Percentiles rank a stretch among this genome's conserved stretches.
Evolutionary conservation across 2,113 vertebrate genomes (phyloP).

Genomic region (Xenopus tropicalis): DNA sequence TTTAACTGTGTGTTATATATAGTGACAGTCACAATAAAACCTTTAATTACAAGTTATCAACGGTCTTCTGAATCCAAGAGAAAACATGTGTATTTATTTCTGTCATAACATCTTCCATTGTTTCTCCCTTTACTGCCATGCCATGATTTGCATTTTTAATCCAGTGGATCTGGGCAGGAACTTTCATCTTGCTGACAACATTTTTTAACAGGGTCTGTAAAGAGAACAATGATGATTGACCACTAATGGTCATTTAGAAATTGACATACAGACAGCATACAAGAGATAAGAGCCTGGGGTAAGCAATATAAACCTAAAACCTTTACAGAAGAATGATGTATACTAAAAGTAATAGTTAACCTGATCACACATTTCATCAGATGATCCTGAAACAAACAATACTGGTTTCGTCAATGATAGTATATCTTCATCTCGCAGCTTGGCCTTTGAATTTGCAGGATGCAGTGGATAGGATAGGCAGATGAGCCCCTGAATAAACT

Average conservation of each 20-base stretch:
- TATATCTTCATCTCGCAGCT: conserved; percentile 80
- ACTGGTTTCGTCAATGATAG: conserved; percentile 68
- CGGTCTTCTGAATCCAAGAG: conserved; percentile 74
- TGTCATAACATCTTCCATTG: conserved; percentile 71
- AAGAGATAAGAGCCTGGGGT: not conserved
- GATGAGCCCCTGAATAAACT: conserved; percentile 73
- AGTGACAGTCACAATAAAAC: not conserved
- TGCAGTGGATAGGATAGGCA: conserved; percentile 89
- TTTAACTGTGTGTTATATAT: too few species aligned
- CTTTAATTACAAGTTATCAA: conserved; percentile 42
- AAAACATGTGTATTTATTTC: conserved; percentile 80
- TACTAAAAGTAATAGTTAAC: conserved; percentile 56
- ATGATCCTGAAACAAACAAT: conserved; percentile 85
- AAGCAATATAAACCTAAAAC: conserved; percentile 9
- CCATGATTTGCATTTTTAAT: conserved; percentile 82
- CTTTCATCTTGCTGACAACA: conserved; percentile 73
- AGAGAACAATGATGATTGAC: conserved; percentile 26
- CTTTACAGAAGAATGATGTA: too few species aligned
- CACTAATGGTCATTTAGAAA: too few species aligned
- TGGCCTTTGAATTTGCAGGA: conserved; percentile 72
- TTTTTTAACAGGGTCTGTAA: conserved; percentile 71
- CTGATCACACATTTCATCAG: conserved; percentile 87
- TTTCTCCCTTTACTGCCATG: conserved; percentile 75
- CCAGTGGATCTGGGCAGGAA: conserved; percentile 76
- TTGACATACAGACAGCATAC: too few species aligned